phyloP scores from a whole-genome alignment of 1,140 invertebrate species.

The Halotydeus destructor region DNA sequence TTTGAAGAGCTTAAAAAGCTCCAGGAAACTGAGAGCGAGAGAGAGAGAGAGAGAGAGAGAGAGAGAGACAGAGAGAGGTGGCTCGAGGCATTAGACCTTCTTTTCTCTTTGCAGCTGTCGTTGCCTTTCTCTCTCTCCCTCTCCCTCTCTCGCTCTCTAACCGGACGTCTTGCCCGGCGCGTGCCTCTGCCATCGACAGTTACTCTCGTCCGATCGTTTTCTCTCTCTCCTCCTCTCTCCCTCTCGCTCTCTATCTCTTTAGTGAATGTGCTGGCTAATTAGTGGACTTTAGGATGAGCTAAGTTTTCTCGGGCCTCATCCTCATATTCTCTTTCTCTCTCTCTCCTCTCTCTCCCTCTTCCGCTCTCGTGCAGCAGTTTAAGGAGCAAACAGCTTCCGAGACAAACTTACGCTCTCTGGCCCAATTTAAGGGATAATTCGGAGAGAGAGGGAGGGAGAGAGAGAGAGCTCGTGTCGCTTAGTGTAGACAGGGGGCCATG shows the following conservation, averaged over 20 bases:
- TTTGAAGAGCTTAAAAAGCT: neutral
- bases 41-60: too few relatives aligned
- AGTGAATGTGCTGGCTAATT: neutral
- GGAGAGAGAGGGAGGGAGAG: too few relatives aligned
- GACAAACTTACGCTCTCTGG: neutral
- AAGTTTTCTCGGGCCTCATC: too few relatives aligned
- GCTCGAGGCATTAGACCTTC: neutral
- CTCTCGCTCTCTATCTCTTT: neutral
- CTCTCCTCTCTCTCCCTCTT: neutral
- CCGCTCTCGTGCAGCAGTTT: neutral
- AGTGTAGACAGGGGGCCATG: neutral
- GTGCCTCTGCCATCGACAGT: neutral
- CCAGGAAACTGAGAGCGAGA: too few relatives aligned
- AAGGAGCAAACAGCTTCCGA: neutral
- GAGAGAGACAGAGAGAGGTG: too few relatives aligned
- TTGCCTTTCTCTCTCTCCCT: neutral
- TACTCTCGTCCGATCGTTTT: conserved; percentile 1
- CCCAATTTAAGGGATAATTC: neutral
- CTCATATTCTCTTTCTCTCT: too few relatives aligned
- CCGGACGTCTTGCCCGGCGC: neutral
- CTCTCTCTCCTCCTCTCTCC: conserved; percentile 1
- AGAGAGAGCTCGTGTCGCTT: neutral
- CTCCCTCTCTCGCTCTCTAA: neutral
- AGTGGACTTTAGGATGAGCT: neutral
- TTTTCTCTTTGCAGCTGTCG: neutral